Base-by-base conservation (phyloP, 2,797 vertebrate species). In the Helarctos malayanus region DNA sequence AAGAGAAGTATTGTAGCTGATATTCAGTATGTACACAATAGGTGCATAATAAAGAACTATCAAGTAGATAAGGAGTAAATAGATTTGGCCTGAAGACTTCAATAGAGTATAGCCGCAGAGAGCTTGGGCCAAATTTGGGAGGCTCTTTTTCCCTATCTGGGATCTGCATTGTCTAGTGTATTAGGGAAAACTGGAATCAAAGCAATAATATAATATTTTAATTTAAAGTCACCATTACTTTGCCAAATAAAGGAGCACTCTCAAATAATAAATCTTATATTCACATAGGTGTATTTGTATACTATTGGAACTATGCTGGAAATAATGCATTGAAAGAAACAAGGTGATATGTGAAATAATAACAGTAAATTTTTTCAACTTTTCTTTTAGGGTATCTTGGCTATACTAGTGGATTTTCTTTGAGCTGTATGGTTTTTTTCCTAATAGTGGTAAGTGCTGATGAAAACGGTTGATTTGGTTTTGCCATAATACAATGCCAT, bases 401-500 rank as follows among this genome's bases (percentile, higher is more conserved):
- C 85, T 99, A 99, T 86, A 99, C 99, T 29, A 99, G 99, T 97
- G 99, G 99, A 83, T 99, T 99, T 98, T 99, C 99, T 90, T 98
- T 99, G 97, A 99, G 99, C 96, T 99, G 99, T 96, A 99, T 99
- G 99, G 99, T 99, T 75, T 99, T 99, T 98, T 99, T 99, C 98
- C 99, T 99, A 57, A 99, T 99, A 94, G 99, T 99, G 98, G 99
- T 99, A 99, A 99, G 99, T 99, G 81, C 85, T 90, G 15, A 59
- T 95, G 91, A 32, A 81, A 98, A 97, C 82, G 27, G 0, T 85
- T 97, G 56, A 38, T 94, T 82, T 97, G 56, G 59, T 52, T 69
- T 87, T 96, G 57, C 80, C 15, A 8, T 45, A 38, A 27, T 80
- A 54, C 8, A 29, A 14, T 81, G 59, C 32, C 35, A 32, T 65